phyloP scores from a whole-genome alignment of 2,113 vertebrate species.

The Epinephelus fuscoguttatus region DNA sequence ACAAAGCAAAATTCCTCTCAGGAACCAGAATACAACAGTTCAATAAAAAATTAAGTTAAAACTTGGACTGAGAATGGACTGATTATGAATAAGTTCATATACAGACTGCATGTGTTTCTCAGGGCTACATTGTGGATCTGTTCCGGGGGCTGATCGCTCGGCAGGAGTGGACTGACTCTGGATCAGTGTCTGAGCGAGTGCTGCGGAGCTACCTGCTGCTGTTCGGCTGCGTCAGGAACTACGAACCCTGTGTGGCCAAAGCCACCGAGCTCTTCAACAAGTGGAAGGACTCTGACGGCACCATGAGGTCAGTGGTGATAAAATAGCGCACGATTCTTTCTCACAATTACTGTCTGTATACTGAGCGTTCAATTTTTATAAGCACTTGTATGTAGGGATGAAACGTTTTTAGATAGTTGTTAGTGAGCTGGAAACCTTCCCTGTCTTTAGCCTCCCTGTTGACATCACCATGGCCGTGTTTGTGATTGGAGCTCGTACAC shows the following conservation, averaged over 20 bases:
- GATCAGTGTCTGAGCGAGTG: constrained; percentile 87
- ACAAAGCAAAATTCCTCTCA: constrained; percentile 1
- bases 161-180: constrained; percentile 89
- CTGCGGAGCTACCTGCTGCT: constrained; percentile 87
- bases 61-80: too few relatives aligned
- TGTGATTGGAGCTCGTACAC: constrained; percentile 85
- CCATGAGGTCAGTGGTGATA: constrained; percentile 84
- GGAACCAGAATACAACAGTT: not conserved
- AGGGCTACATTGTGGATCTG: constrained; percentile 89
- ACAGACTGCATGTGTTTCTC: constrained; percentile 6
- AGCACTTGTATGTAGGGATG: not conserved
- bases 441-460: constrained; percentile 84
- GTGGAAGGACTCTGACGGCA: constrained; percentile 89
- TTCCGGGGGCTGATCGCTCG: constrained; percentile 88
- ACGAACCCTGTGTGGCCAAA: constrained; percentile 86
- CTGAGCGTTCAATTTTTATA: not conserved
- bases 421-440: not conserved
- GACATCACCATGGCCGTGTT: constrained; percentile 91
- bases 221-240: constrained; percentile 85
- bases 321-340: not conserved
- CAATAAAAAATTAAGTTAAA: too few relatives aligned
- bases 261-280: constrained; percentile 85
- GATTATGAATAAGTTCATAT: not conserved
- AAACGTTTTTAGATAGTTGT: not conserved
- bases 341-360: not conserved